Evolutionary conservation across 1,140 invertebrate genomes (phyloP).

Genomic region (Trypoxylus dichotomus): DNA sequence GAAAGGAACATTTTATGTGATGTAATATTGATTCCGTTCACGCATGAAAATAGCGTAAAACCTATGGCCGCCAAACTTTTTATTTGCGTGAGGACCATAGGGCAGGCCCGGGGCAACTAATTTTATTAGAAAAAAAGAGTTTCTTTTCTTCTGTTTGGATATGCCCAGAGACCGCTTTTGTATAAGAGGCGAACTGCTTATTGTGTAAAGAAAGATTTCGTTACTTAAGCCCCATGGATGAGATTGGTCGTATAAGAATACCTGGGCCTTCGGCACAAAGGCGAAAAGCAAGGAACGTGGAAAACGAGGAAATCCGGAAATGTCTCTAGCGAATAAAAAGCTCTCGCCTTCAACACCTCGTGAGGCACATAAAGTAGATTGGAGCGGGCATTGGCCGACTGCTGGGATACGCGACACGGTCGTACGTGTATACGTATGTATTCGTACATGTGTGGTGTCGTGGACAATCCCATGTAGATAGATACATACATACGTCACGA

Average conservation of each 20-base stretch:
- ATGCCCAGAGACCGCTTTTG: conserved; percentile 22
- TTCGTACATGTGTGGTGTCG: conserved; percentile 15
- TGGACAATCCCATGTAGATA: neutral
- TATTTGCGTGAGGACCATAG: neutral
- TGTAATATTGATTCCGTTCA: neutral
- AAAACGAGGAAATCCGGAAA: conserved; percentile 30
- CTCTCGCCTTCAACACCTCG: conserved; percentile 32
- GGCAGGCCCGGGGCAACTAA: conserved; percentile 10
- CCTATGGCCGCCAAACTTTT: neutral
- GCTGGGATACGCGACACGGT: conserved; percentile 35
- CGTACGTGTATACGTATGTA: conserved; percentile 20
- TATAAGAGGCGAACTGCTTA: conserved; percentile 21
- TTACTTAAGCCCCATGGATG: conserved; percentile 22
- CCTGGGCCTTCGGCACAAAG: conserved; percentile 10
- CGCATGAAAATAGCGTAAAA: conserved; percentile 2
- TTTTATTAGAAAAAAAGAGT: conserved; percentile 22
- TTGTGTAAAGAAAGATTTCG: conserved; percentile 26
- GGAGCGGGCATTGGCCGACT: conserved; percentile 37
- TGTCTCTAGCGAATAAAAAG: conserved; percentile 37
- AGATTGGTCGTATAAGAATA: conserved; percentile 23
- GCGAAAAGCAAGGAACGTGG: conserved; percentile 22
- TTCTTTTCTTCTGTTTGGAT: conserved; percentile 15
- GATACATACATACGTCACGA: neutral
- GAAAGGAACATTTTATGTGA: neutral
- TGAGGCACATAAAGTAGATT: conserved; percentile 38